phyloP scores from a whole-genome alignment of 1,140 invertebrate species.

The Harlomillsia oculata region DNA sequence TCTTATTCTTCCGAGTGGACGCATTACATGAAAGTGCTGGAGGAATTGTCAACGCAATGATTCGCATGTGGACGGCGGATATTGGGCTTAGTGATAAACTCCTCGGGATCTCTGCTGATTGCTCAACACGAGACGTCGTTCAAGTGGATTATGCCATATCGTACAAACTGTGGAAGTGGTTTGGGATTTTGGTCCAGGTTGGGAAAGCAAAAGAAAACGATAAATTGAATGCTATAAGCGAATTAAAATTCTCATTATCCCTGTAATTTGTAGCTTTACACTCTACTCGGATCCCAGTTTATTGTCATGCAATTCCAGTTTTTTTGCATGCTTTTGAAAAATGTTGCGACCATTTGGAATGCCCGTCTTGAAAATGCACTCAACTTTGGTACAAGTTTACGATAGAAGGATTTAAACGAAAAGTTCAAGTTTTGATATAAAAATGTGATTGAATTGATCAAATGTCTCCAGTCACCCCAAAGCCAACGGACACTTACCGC shows the following conservation, averaged over 20 bases:
- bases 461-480: not conserved
- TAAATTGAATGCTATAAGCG: not conserved
- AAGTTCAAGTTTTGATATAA: not conserved
- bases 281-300: conserved; percentile 7
- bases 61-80: too few relatives aligned
- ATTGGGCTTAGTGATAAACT: too few relatives aligned
- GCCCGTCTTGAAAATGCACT: conserved; percentile 18
- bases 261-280: not conserved
- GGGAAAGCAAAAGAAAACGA: not conserved
- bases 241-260: not conserved
- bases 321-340: conserved; percentile 19
- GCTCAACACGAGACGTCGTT: not conserved
- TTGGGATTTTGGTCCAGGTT: not conserved
- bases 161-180: not conserved
- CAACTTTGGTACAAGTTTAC: not conserved
- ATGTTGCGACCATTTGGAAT: conserved; percentile 25
- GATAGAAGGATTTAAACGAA: not conserved
- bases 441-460: not conserved
- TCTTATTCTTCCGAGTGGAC: too few relatives aligned
- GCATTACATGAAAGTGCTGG: too few relatives aligned
- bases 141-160: not conserved
- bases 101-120: too few relatives aligned
- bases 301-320: conserved; percentile 26
- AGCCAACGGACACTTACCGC: not conserved
- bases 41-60: too few relatives aligned